phyloP scores from a whole-genome alignment of 2,888 invertebrate genomes.

The Empis livida region DNA sequence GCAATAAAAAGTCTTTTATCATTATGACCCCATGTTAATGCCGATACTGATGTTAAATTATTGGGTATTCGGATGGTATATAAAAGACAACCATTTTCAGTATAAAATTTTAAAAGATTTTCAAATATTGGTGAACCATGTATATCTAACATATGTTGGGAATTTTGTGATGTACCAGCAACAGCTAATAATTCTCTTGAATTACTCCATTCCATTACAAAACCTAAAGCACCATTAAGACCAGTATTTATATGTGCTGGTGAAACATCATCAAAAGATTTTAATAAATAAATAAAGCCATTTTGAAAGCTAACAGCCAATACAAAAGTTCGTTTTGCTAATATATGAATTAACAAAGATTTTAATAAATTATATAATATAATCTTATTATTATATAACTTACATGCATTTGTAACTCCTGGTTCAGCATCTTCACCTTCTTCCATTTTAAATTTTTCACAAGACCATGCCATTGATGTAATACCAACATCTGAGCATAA shows the following conservation, averaged over 20 bases:
- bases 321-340: constrained; percentile 55
- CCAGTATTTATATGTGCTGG: constrained; percentile 76
- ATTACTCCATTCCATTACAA: constrained; percentile 95
- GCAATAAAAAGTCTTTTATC: constrained; percentile 90
- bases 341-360: constrained; percentile 9
- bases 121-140: constrained; percentile 45
- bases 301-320: constrained; percentile 79
- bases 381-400: constrained; percentile 11
- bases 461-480: constrained; percentile 90
- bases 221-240: constrained; percentile 57
- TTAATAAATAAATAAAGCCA: constrained; percentile 79
- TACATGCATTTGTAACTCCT: constrained; percentile 41
- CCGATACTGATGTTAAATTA: constrained; percentile 66
- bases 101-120: constrained; percentile 84
- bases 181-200: constrained; percentile 85
- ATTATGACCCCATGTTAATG: constrained; percentile 97
- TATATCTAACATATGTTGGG: constrained; percentile 24
- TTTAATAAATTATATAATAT: background rate
- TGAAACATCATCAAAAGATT: constrained; percentile 87
- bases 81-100: constrained; percentile 67
- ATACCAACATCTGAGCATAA: constrained; percentile 77
- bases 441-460: constrained; percentile 97
- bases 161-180: constrained; percentile 54
- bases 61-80: constrained; percentile 70
- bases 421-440: constrained; percentile 67